Conservation (phyloP, 2,888 invertebrate genomes). For the Conistra vaccinii region DNA sequence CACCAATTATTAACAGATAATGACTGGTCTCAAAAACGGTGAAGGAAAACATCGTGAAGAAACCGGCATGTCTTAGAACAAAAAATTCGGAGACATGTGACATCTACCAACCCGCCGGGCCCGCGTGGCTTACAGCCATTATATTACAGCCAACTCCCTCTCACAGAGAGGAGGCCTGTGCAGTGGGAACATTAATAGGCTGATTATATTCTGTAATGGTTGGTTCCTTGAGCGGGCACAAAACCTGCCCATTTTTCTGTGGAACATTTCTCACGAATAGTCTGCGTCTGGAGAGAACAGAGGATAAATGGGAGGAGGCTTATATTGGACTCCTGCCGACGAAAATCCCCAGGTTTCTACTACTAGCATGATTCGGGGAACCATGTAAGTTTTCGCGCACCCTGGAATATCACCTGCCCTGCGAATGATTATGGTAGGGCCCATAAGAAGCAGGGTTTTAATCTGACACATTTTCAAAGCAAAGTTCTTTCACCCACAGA, state of each 20-base stretch:
- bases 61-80: no score
- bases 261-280: neutral
- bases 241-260: neutral
- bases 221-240: neutral
- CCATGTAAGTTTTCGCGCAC: no score
- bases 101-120: no score
- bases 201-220: no score
- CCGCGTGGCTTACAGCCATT: no score
- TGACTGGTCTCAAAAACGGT: no score
- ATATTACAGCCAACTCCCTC: no score
- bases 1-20: neutral
- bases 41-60: no score
- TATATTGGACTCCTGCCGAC: neutral
- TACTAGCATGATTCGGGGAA: neutral
- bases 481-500: constrained; percentile 3
- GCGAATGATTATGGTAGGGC: neutral
- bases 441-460: neutral
- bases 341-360: neutral
- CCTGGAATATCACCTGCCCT: no score
- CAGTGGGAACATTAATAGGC: no score
- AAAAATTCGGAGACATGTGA: no score
- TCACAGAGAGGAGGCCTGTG: no score
- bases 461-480: neutral
- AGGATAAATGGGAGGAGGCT: neutral
- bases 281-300: neutral